Conservation (phyloP, 2,888 invertebrate species). For the Dasysyrphus albostriatus region DNA sequence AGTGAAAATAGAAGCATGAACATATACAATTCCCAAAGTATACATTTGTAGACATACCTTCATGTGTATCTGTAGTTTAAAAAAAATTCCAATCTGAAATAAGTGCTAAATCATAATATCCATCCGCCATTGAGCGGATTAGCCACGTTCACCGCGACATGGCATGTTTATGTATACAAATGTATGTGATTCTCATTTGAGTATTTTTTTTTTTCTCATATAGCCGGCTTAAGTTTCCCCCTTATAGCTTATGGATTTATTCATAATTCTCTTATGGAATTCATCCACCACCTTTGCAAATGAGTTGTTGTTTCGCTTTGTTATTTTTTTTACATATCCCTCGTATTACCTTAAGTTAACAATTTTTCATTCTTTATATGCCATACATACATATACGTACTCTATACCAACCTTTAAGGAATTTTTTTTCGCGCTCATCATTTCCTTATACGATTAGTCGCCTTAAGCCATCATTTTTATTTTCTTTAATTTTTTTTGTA, state of each 20-base stretch:
- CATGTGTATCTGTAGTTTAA: neutral
- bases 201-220: slow-evolving; percentile 25
- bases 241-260: slow-evolving; percentile 38
- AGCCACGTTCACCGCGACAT: slow-evolving; percentile 57
- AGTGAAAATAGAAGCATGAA: too few species aligned
- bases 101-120: slow-evolving; percentile 52
- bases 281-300: slow-evolving; percentile 29
- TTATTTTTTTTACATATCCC: slow-evolving; percentile 16
- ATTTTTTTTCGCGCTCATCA: slow-evolving; percentile 69
- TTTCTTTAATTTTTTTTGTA: neutral
- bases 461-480: slow-evolving; percentile 44
- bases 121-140: slow-evolving; percentile 70
- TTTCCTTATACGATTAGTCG: slow-evolving; percentile 71
- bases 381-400: neutral
- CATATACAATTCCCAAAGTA: too few species aligned
- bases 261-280: slow-evolving; percentile 23
- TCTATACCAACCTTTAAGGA: neutral
- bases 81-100: slow-evolving; percentile 16
- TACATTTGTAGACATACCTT: too few species aligned
- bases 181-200: slow-evolving; percentile 56
- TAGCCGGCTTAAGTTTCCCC: slow-evolving; percentile 50
- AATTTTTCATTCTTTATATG: slow-evolving; percentile 36
- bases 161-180: slow-evolving; percentile 20
- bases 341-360: slow-evolving; percentile 25
- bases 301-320: slow-evolving; percentile 17